Conservation (phyloP, 2,113 vertebrate genomes). For the Halcyon malimbica region DNA sequence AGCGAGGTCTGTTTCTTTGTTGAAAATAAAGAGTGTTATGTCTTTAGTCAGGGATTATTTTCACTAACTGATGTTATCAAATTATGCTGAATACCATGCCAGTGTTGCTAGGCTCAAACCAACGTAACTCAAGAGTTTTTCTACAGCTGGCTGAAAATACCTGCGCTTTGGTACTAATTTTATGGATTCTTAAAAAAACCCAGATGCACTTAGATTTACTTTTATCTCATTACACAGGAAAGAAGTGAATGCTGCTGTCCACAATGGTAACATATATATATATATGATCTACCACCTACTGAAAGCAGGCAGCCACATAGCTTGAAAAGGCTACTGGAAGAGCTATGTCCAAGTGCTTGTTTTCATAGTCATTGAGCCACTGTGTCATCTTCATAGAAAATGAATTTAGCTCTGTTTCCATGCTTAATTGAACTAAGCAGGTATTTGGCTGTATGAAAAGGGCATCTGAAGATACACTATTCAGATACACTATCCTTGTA, state of each 20-base stretch:
- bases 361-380: background rate
- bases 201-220: background rate
- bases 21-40: background rate
- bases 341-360: background rate
- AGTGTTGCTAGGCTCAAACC: background rate
- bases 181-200: background rate
- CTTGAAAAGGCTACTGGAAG: background rate
- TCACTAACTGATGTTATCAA: background rate
- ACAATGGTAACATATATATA: background rate
- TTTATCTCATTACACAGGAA: background rate
- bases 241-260: background rate
- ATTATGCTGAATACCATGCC: background rate
- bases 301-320: background rate
- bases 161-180: background rate
- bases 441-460: background rate
- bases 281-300: background rate
- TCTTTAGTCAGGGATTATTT: background rate
- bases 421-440: background rate
- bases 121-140: rapidly evolving
- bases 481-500: background rate
- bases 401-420: background rate
- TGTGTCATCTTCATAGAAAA: background rate
- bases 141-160: background rate
- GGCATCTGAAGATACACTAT: background rate
- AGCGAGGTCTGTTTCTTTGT: background rate